Evolutionary conservation across 1,140 invertebrate species (phyloP).

Genomic region (Drosophila repleta): DNA sequence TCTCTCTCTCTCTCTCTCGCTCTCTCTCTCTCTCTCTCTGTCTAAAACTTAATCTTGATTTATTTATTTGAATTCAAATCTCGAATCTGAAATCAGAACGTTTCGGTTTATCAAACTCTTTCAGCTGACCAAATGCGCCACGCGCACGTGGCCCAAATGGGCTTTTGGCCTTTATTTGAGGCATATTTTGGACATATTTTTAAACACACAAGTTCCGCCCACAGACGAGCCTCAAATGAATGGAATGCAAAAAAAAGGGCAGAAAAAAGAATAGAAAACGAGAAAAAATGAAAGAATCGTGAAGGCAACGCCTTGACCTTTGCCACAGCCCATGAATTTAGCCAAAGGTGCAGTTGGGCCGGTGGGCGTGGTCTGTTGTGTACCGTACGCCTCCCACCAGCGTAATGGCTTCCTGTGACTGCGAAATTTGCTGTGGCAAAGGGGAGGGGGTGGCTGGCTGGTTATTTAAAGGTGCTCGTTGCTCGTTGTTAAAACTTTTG

Average conservation of each 20-base stretch:
- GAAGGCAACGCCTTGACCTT: slow-evolving; percentile 65
- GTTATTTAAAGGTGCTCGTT: slow-evolving; percentile 41
- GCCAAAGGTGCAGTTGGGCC: slow-evolving; percentile 17
- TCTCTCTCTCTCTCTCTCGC: too few species aligned
- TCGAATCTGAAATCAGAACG: too few species aligned
- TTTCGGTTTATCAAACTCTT: not conserved
- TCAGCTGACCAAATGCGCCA: slow-evolving; percentile 18
- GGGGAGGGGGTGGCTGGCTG: not conserved
- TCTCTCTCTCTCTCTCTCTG: too few species aligned
- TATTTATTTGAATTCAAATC: too few species aligned
- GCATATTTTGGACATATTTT: slow-evolving; percentile 47
- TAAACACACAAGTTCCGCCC: slow-evolving; percentile 29
- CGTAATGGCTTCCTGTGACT: slow-evolving; percentile 56
- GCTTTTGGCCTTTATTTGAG: slow-evolving; percentile 42
- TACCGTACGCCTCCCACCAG: slow-evolving; percentile 16
- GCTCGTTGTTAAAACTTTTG: slow-evolving; percentile 37
- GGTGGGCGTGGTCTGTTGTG: slow-evolving; percentile 31
- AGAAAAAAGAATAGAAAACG: not conserved
- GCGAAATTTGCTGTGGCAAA: not conserved
- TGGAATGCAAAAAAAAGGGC: slow-evolving; percentile 5
- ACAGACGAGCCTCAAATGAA: slow-evolving; percentile 16
- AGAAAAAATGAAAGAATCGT: not conserved
- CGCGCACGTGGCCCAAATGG: slow-evolving; percentile 45
- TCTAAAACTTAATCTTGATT: too few species aligned
- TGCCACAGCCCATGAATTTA: slow-evolving; percentile 51